A percentile compares a stretch with the other conserved stretches of the same genome.
phyloP scores from a whole-genome alignment of 1,140 invertebrate genomes.

The Meteorus sp. region DNA sequence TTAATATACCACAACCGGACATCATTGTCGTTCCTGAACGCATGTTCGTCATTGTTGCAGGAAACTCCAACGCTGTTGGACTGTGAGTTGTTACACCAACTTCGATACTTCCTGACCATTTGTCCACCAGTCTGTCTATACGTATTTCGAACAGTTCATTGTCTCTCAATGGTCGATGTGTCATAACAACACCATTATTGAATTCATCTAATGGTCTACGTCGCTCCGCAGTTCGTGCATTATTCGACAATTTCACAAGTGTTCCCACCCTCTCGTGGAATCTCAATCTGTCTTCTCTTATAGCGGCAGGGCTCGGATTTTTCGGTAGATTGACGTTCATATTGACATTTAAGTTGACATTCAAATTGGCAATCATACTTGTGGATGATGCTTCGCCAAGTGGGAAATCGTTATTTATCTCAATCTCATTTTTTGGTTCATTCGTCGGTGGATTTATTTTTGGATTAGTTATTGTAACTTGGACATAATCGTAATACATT shows the following conservation, averaged over 20 bases:
- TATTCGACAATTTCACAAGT: conserved; percentile 84
- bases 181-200: conserved; percentile 92
- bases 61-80: conserved; percentile 85
- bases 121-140: conserved; percentile 87
- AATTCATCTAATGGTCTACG: conserved; percentile 89
- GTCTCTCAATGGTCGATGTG: conserved; percentile 80
- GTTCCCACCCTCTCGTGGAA: conserved; percentile 89
- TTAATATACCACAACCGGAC: conserved; percentile 92
- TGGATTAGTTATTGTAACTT: conserved; percentile 70
- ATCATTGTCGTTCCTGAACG: conserved; percentile 95
- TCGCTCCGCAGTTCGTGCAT: conserved; percentile 83
- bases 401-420: conserved; percentile 53
- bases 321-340: conserved; percentile 57
- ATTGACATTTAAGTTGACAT: conserved; percentile 57
- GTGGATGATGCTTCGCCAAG: conserved; percentile 47
- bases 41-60: conserved; percentile 97
- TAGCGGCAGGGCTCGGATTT: conserved; percentile 47
- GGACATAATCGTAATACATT: conserved; percentile 90
- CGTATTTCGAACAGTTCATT: conserved; percentile 92
- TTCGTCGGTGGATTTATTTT: conserved; percentile 26
- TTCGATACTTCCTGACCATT: conserved; percentile 93
- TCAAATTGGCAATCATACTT: conserved; percentile 54
- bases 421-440: conserved; percentile 42
- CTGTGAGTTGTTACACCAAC: conserved; percentile 94
- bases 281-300: conserved; percentile 68